Base-by-base conservation (phyloP, 2,113 vertebrate species). In the Brachyhypopomus occidentalis region DNA sequence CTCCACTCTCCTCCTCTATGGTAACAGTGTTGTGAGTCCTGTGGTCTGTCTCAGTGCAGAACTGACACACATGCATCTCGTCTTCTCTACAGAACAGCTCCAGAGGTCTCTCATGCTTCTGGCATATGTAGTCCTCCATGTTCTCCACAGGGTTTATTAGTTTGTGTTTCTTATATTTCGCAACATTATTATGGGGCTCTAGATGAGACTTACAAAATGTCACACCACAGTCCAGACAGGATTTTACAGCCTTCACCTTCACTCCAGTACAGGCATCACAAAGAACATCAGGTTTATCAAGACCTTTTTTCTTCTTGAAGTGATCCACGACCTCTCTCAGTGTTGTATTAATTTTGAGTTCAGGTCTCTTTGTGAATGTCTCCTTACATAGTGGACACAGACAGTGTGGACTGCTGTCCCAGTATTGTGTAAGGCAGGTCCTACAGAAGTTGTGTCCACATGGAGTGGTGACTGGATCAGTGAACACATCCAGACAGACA, bases 171-270 rank as follows among this genome's bases (percentile, higher is more conserved):
- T 77, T 86, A n/a, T 92, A 88, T 0, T 80, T 6, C 0, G 80
- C 73, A 12, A 92, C 89, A 36, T 90, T 83, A 0, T 71, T 84
- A 84, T 94, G 93, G 6, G 91, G 86, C 58, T 86, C 86, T 0
- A 91, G 84, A 84, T 94, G 94, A 41, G 79, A 83, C 27, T 89
- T 87, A 0, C 94, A 94, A 82, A 89, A 90, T 0, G 92, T 93
- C 0, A 86, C 89, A 78, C 83, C 17, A 52, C 93, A 93, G 34
- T 58, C 89, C 79, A 93, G 81, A 70, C 92, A 94, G 0, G 89
- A 92, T 83, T 88, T 93, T 30, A 86, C 0, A 0, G 94, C 89
- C 20, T 70, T 87, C 0, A 88, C 52, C 73, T 91, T 89, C 0
- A 48, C 23, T 0, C 81, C 79, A 0, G 72, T n/a, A 48, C 93